Evolutionary conservation across 2,888 invertebrate species (phyloP).

Genomic region (Fabriciana adippe): DNA sequence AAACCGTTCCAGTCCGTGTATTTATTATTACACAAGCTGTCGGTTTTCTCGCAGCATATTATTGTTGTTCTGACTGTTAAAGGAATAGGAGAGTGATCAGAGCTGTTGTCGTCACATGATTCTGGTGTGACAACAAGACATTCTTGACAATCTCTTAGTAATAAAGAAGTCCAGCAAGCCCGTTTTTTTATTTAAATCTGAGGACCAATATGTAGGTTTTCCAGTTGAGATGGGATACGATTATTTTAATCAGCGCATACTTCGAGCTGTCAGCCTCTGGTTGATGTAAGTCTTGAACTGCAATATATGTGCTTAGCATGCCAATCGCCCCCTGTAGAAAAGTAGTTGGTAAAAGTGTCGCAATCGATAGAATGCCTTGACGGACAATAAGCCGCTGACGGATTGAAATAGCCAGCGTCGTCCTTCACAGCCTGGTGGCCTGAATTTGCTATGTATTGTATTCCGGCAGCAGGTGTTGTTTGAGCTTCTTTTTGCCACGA

Average conservation of each 20-base stretch:
- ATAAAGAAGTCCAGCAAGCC: constrained; percentile 43
- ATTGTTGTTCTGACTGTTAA: neutral
- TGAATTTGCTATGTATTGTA: constrained; percentile 10
- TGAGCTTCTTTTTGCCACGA: neutral
- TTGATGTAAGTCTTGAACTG: constrained; percentile 29
- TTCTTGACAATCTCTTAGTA: constrained; percentile 10
- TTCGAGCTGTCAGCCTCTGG: constrained; percentile 29
- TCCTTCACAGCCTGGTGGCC: neutral
- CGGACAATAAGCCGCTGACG: neutral
- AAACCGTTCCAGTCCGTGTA: neutral
- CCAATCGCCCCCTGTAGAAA: constrained; percentile 35
- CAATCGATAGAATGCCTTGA: neutral
- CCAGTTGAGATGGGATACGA: constrained; percentile 16
- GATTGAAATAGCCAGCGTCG: neutral
- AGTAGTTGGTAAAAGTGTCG: neutral
- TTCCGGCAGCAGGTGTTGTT: constrained; percentile 18
- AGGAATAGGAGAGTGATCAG: constrained; percentile 31
- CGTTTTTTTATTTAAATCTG: constrained; percentile 36
- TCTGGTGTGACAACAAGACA: constrained; percentile 18
- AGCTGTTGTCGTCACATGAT: constrained; percentile 30
- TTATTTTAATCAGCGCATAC: constrained; percentile 1
- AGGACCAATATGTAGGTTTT: constrained; percentile 42
- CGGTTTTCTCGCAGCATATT: neutral
- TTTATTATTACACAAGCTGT: neutral
- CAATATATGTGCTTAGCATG: constrained; percentile 39